These are phyloP conservation scores for Microtus agrestis DNA, from an alignment of 2,797 vertebrate species.

Conservation along the genomic window DNA sequence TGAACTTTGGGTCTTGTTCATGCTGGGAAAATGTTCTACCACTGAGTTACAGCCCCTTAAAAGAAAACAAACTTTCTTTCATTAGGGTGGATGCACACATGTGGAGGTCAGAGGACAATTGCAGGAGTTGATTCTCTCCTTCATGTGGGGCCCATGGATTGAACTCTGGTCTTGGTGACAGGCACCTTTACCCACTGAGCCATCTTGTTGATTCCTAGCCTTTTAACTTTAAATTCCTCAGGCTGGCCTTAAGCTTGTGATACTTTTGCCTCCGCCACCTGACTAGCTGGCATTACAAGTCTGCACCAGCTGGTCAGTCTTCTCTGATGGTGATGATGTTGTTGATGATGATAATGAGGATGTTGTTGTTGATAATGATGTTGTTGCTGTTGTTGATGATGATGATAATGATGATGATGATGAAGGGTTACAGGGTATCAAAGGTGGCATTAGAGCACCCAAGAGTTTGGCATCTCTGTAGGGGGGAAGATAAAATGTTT, in stretches of 20 bases:
- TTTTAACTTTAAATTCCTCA: neutral
- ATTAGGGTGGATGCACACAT: too few relatives aligned
- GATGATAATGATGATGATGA: neutral
- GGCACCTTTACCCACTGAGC: neutral
- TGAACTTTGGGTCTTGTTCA: neutral
- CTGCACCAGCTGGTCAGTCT: neutral
- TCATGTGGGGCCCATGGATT: neutral
- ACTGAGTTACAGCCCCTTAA: neutral
- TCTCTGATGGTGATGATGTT: neutral
- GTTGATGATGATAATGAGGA: neutral
- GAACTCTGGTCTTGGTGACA: neutral
- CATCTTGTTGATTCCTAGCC: neutral
- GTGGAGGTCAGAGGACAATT: neutral
- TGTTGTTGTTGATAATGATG: neutral
- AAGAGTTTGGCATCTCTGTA: neutral
- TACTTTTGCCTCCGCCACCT: neutral
- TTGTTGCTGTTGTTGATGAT: neutral
- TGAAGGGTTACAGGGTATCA: neutral
- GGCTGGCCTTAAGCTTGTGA: neutral
- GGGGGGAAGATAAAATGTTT: neutral
- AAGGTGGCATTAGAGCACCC: neutral
- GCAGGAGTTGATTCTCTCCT: neutral
- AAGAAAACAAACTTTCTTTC: neutral
- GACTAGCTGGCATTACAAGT: neutral
- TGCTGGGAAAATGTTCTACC: neutral